Conservation (phyloP, 1,140 invertebrate species). For the Cotesia vestalis region DNA sequence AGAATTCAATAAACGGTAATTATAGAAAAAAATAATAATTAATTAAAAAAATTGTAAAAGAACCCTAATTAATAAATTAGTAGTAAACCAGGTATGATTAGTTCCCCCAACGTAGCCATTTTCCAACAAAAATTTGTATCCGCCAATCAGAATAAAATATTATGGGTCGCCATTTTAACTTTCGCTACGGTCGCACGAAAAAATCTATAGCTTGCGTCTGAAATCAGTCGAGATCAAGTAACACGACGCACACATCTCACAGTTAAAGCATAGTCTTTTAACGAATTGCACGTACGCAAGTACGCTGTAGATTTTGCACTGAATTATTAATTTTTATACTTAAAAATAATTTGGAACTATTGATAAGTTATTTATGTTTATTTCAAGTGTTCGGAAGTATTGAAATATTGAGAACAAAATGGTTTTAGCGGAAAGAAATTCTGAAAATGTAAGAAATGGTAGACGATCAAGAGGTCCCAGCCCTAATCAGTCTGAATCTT, state of each 20-base stretch:
- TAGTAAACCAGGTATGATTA: neutral
- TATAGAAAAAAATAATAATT: neutral
- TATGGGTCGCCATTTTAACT: conserved; percentile 54
- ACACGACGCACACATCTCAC: conserved; percentile 35
- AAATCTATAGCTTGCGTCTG: conserved; percentile 22
- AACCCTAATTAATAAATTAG: too few relatives aligned
- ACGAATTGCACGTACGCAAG: conserved; percentile 23
- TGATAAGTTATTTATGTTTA: conserved; percentile 18
- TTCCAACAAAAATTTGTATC: conserved; percentile 37
- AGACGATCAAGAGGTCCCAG: conserved; percentile 86
- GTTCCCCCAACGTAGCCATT: conserved; percentile 11
- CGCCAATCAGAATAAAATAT: conserved; percentile 49
- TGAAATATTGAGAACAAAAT: conserved; percentile 62
- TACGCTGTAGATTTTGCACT: conserved; percentile 49
- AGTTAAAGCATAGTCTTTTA: conserved; percentile 21
- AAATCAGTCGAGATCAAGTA: conserved; percentile 24
- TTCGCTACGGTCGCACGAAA: conserved; percentile 58
- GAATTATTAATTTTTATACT: conserved; percentile 40
- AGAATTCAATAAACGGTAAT: too few relatives aligned
- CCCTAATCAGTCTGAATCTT: conserved; percentile 85
- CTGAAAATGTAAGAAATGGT: conserved; percentile 82
- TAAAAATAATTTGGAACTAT: conserved; percentile 26
- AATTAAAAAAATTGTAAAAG: neutral
- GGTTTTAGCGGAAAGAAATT: conserved; percentile 87
- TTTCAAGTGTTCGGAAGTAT: neutral